These are phyloP conservation scores for Camarhynchus parvulus DNA, from an alignment of 2,113 vertebrate species.

Conservation along the genomic window DNA sequence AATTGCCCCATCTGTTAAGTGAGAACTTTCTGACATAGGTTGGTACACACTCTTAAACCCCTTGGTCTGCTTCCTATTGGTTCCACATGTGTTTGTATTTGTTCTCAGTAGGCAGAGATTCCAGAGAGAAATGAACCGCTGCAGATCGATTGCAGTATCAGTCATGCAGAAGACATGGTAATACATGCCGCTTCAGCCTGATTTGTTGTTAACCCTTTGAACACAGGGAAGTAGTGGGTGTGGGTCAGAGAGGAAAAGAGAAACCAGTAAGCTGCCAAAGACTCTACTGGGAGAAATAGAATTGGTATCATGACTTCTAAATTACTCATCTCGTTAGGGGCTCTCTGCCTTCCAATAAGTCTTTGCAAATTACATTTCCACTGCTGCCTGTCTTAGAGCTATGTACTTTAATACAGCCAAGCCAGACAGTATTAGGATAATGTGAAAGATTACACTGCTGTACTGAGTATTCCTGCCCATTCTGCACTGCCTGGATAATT, in stretches of 20 bases:
- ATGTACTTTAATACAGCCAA: not conserved
- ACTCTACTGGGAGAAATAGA: not conserved
- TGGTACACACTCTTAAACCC: slow-evolving; percentile 76
- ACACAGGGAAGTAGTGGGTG: accelerated
- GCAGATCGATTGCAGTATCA: slow-evolving; percentile 82
- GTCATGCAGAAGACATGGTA: slow-evolving; percentile 80
- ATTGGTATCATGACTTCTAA: not conserved
- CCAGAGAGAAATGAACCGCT: slow-evolving; percentile 82
- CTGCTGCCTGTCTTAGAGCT: not conserved
- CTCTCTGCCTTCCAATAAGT: slow-evolving; percentile 39
- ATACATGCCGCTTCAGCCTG: slow-evolving; percentile 67
- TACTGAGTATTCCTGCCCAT: slow-evolving; percentile 31
- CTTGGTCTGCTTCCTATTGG: slow-evolving; percentile 84
- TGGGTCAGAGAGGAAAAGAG: not conserved
- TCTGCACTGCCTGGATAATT: slow-evolving; percentile 27
- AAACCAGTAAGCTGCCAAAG: not conserved
- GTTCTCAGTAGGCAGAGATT: slow-evolving; percentile 83
- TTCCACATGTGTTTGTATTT: slow-evolving; percentile 87
- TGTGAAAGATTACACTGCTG: slow-evolving; percentile 7
- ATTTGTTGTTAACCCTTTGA: slow-evolving; percentile 72
- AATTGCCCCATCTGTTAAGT: slow-evolving; percentile 83
- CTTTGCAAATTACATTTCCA: slow-evolving; percentile 27
- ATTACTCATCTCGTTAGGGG: slow-evolving; percentile 1
- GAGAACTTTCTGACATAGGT: slow-evolving; percentile 78
- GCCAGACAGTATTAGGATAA: slow-evolving; percentile 11